A percentile compares a stretch with the other conserved stretches of the same genome.
phyloP scores from a whole-genome alignment of 2,797 vertebrate species.

The Helostoma temminkii region DNA sequence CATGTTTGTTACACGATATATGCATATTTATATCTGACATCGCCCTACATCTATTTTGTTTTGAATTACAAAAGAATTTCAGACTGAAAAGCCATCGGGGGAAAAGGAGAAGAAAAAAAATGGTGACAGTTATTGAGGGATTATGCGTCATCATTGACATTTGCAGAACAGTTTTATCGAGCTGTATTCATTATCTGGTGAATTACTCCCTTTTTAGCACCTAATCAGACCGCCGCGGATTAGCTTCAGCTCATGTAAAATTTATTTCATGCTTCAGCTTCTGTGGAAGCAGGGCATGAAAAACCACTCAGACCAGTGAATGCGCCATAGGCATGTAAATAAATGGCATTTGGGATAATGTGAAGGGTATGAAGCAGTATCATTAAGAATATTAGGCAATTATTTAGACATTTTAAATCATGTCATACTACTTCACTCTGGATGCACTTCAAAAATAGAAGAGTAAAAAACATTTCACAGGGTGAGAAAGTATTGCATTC shows the following conservation, averaged over 20 bases:
- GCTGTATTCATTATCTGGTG: constrained; percentile 79
- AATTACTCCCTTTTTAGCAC: constrained; percentile 82
- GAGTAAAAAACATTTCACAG: constrained; percentile 5
- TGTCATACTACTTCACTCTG: background rate
- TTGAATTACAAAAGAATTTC: constrained; percentile 44
- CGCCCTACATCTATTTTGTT: constrained; percentile 24
- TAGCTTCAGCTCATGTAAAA: constrained; percentile 78
- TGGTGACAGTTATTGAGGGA: constrained; percentile 72
- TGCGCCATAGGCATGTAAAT: constrained; percentile 64
- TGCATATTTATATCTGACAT: constrained; percentile 10
- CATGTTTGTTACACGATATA: constrained; percentile 19
- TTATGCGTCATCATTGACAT: constrained; percentile 81
- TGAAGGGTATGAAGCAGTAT: constrained; percentile 18
- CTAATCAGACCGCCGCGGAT: constrained; percentile 77
- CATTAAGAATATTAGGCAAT: constrained; percentile 39
- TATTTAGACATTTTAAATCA: constrained; percentile 26
- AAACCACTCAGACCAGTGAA: constrained; percentile 55
- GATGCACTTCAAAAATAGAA: background rate
- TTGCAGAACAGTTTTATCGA: constrained; percentile 78
- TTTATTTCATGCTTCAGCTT: constrained; percentile 78
- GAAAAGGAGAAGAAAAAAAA: constrained; percentile 25
- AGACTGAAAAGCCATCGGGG: constrained; percentile 37
- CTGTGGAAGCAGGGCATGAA: constrained; percentile 63
- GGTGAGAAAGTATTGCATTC: constrained; percentile 14
- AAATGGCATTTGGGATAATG: constrained; percentile 47